A percentile compares a stretch with the other conserved stretches of the same genome.
phyloP scores from a whole-genome alignment of 2,888 invertebrate species.

The Bedellia somnulentella region DNA sequence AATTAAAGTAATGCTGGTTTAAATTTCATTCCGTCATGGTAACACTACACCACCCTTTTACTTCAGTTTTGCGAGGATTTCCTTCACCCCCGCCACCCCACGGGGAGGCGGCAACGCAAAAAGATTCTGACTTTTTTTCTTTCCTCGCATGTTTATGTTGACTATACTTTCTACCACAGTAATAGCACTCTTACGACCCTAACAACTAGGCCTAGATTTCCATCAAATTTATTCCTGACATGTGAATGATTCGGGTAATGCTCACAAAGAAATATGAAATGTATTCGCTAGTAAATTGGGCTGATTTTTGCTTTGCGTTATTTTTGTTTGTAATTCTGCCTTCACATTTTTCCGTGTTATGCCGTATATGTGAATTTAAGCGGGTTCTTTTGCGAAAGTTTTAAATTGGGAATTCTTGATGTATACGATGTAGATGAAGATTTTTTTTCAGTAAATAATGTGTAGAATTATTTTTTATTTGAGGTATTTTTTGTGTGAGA shows the following conservation, averaged over 20 bases:
- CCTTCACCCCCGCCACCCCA: slow-evolving; percentile 30
- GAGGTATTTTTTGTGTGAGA: no score
- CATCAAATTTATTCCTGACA: no score
- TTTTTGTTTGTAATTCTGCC: slow-evolving; percentile 21
- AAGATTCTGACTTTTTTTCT: slow-evolving; percentile 53
- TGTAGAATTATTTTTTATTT: no score
- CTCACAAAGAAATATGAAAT: no score
- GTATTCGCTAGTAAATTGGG: slow-evolving; percentile 9
- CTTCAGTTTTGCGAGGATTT: slow-evolving; percentile 31
- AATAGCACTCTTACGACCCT: slow-evolving; percentile 15
- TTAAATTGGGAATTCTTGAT: no score
- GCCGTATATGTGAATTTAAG: slow-evolving; percentile 36
- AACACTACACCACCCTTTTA: no score
- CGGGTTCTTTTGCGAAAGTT: slow-evolving; percentile 27
- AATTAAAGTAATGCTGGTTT: no score
- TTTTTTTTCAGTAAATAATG: no score
- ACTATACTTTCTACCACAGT: slow-evolving; percentile 18
- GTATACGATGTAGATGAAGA: no score
- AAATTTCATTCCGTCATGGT: no score
- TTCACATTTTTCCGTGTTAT: slow-evolving; percentile 40
- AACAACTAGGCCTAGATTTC: no score
- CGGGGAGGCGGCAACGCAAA: slow-evolving; percentile 42
- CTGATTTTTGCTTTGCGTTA: slow-evolving; percentile 12
- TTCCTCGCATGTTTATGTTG: slow-evolving; percentile 47
- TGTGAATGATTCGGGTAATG: no score